Conservation (phyloP, 1,140 invertebrate species). For the Mactra quadrangularis region DNA sequence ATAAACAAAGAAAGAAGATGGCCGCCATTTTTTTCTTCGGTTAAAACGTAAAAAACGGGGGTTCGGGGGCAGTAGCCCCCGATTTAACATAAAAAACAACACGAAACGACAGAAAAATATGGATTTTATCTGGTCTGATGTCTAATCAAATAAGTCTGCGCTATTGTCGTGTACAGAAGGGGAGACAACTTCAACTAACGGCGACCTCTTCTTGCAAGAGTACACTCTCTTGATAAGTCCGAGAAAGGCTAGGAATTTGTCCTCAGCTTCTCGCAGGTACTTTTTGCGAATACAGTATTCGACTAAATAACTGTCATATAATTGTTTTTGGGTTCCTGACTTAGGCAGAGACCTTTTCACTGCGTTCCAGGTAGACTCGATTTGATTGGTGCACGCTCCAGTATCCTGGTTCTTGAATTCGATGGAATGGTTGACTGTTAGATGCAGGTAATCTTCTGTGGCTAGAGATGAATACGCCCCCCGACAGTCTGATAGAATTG, state of each 20-base stretch:
- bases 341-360: background rate
- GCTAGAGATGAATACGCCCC: background rate
- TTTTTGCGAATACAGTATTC: background rate
- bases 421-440: no score
- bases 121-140: no score
- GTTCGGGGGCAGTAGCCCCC: no score
- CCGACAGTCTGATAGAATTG: conserved; percentile 17
- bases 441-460: background rate
- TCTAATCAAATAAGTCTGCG: no score
- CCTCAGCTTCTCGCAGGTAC: background rate
- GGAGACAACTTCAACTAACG: no score
- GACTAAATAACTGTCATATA: background rate
- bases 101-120: no score
- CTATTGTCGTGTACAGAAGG: no score
- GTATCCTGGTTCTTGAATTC: background rate
- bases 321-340: background rate
- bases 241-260: background rate
- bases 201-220: no score
- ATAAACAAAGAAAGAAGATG: no score
- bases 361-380: background rate
- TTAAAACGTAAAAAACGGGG: no score
- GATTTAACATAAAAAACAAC: no score
- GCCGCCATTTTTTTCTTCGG: no score
- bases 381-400: background rate
- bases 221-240: background rate